Evolutionary conservation across 2,888 invertebrate genomes (phyloP).

Genomic region (Helleia helle): DNA sequence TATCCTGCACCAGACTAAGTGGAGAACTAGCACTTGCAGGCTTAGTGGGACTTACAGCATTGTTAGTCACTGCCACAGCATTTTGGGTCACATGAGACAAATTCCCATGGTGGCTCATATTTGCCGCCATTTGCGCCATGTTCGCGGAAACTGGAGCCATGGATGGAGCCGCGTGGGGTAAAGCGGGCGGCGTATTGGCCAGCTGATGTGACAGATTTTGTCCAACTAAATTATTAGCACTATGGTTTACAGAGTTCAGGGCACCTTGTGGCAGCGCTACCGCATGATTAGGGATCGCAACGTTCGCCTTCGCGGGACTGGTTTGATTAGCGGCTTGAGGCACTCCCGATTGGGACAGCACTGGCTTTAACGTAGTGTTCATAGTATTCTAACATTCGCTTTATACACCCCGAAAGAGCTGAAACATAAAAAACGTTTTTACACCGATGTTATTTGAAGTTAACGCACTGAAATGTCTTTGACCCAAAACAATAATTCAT

Average conservation of each 20-base stretch:
- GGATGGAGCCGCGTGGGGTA: constrained; percentile 54
- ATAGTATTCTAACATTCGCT: constrained; percentile 51
- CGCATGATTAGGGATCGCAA: constrained; percentile 54
- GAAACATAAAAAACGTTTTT: constrained; percentile 53
- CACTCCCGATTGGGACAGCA: constrained; percentile 65
- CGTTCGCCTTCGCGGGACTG: constrained; percentile 61
- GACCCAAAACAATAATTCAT: constrained; percentile 68
- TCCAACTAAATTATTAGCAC: constrained; percentile 44
- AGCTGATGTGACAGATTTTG: constrained; percentile 57
- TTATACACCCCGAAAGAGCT: constrained; percentile 37
- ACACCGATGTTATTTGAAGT: constrained; percentile 43
- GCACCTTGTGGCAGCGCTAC: constrained; percentile 57
- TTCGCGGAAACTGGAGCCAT: constrained; percentile 67
- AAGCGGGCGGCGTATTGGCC: constrained; percentile 38
- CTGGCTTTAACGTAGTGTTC: constrained; percentile 78
- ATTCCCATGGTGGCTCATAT: constrained; percentile 70
- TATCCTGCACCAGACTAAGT: constrained; percentile 59
- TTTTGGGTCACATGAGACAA: constrained; percentile 59
- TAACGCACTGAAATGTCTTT: constrained; percentile 56
- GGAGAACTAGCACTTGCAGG: constrained; percentile 48
- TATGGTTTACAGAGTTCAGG: constrained; percentile 50
- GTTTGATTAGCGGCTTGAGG: constrained; percentile 58
- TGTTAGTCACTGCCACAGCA: constrained; percentile 42
- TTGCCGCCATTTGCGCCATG: constrained; percentile 70
- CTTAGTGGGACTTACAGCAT: constrained; percentile 49